Base-by-base conservation (phyloP, 2,797 vertebrate genomes). In the Esox masquinongy region DNA sequence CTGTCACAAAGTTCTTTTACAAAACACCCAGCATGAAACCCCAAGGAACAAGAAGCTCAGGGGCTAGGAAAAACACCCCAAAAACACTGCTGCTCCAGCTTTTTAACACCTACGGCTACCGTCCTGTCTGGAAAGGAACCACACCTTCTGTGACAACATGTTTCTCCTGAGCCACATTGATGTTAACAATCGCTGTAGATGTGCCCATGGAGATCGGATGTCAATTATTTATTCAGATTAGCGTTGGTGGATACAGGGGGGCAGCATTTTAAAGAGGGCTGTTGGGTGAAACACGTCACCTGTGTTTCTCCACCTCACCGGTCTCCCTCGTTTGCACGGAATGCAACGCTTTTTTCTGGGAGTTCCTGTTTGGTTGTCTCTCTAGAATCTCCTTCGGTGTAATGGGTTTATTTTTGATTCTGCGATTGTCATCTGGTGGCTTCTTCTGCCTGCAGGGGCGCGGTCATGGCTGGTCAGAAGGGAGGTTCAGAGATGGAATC, bases 381-480 rank as follows among this genome's bases (percentile, higher is more conserved):
- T 26, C 39, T 3, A 14, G 19, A 4, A 36, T 68, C 36, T 39
- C 29, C 22, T 61, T 4, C 3, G 7, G 24, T 61, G 22, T 61
- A 14, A 24, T 3, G 7, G 11, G 22, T 22, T 12, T 12, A 0
- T 59, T 24, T 59, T 4, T 24, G 3, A 59, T 68, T 67, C 0
- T 75, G 26, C 74, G 24, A 77, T 49, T 84, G 56, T 56, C n/a
- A n/a, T 56, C 51, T 56, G 51, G 16, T 56, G 6, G 7, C 51
- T 2, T 56, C 17, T 79, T 31, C 34, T 76, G 17, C 70, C 63
- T 78, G 75, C 84, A 99, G 98, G 80, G 69, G 53, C 95, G 51
- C 93, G 96, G 14, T 94, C 94, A 51, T 99, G 97, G 98, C 74
- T 96, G 63, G 93, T 95, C 80, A 95, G 92, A 90, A 95, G 68